Conservation (phyloP, 2,797 vertebrate species). For the Emys orbicularis region DNA sequence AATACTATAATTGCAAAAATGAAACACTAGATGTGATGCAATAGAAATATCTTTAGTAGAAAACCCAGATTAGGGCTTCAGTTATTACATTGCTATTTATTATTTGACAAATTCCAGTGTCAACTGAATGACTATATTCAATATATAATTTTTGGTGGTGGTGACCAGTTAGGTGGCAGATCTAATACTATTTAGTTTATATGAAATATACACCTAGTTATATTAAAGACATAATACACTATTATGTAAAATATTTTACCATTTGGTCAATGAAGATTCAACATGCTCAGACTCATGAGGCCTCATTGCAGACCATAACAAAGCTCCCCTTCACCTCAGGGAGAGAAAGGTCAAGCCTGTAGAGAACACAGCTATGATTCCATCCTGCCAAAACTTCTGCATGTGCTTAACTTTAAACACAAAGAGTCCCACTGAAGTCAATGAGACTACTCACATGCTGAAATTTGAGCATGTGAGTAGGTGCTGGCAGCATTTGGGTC, state of each 20-base stretch:
- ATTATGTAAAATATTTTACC: not conserved
- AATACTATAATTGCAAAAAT: not conserved
- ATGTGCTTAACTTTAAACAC: not conserved
- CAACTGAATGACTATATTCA: too few relatives aligned
- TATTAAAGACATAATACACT: not conserved
- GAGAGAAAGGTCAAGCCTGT: not conserved
- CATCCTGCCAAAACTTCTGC: not conserved
- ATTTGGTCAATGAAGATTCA: not conserved
- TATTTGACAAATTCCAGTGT: too few relatives aligned
- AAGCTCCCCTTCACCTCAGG: not conserved
- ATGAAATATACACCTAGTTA: not conserved
- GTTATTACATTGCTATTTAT: too few relatives aligned
- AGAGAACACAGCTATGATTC: not conserved
- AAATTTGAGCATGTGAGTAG: not conserved
- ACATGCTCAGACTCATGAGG: accelerated
- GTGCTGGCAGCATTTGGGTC: not conserved
- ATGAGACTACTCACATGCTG: not conserved
- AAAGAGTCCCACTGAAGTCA: not conserved
- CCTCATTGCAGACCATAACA: not conserved
- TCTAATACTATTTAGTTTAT: not conserved
- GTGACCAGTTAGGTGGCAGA: not conserved
- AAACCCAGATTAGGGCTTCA: not conserved
- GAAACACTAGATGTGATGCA: accelerated
- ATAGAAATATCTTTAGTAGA: not conserved
- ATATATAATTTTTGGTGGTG: too few relatives aligned